These are phyloP conservation scores for Rhaphigaster nebulosa DNA, from an alignment of 2,888 invertebrate genomes.

Conservation along the genomic window DNA sequence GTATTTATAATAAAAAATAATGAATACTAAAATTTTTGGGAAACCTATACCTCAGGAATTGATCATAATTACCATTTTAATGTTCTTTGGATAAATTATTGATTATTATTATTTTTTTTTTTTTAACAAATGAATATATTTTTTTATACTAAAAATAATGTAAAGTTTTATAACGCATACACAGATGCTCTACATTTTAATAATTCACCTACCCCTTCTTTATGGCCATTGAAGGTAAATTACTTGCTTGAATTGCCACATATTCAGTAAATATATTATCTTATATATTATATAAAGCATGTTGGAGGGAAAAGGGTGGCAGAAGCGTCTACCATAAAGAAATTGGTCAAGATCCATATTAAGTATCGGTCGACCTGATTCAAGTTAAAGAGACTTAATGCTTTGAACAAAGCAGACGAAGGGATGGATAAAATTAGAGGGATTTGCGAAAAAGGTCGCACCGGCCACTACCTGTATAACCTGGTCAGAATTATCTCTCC, in stretches of 20 bases:
- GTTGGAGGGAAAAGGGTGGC: background rate
- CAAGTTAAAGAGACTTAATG: constrained; percentile 13
- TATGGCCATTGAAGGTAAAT: background rate
- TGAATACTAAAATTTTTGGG: too few species aligned
- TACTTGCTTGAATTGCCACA: background rate
- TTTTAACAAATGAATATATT: too few species aligned
- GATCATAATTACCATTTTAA: too few species aligned
- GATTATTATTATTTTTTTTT: too few species aligned
- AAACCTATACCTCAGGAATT: too few species aligned
- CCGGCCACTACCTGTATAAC: background rate
- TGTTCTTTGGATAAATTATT: too few species aligned
- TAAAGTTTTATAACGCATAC: background rate
- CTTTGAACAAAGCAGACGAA: constrained; percentile 10
- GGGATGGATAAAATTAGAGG: constrained; percentile 10
- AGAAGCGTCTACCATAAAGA: constrained; percentile 12
- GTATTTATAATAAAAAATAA: too few species aligned
- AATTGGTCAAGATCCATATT: constrained; percentile 9
- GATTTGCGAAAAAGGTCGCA: background rate
- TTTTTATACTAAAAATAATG: background rate
- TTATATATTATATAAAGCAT: background rate
- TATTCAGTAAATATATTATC: background rate
- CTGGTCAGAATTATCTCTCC: background rate
- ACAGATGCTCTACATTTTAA: background rate
- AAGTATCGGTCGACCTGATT: constrained; percentile 10
- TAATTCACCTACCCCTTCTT: background rate